Percentiles rank a stretch among this genome's conserved stretches.
phyloP scores from a whole-genome alignment of 2,113 vertebrate genomes.

The Gallinago undulata region DNA sequence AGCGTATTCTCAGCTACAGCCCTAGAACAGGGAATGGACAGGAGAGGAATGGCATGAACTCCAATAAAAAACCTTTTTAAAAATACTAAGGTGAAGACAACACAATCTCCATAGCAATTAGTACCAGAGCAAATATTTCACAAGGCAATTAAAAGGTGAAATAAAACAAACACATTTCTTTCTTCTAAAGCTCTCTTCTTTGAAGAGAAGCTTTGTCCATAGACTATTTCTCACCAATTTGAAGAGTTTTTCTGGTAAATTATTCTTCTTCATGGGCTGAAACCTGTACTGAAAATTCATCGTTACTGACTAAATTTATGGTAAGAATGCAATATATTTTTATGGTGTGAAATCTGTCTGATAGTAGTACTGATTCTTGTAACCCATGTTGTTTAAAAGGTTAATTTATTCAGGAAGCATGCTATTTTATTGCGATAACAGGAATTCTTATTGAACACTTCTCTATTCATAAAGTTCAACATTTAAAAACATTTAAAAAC shows the following conservation, averaged over 20 bases:
- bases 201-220: slow-evolving; percentile 26
- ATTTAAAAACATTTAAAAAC: not conserved
- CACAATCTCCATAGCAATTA: not conserved
- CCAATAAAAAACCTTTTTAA: not conserved
- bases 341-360: not conserved
- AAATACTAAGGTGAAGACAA: not conserved
- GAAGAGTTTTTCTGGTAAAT: not conserved
- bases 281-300: not conserved
- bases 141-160: slow-evolving; percentile 37
- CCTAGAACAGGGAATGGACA: not conserved
- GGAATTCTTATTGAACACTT: not conserved
- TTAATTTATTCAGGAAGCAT: not conserved
- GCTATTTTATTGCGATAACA: not conserved
- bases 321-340: not conserved
- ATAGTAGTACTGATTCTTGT: not conserved
- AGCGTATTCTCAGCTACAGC: not conserved
- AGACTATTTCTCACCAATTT: not conserved
- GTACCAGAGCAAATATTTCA: slow-evolving; percentile 42
- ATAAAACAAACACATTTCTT: not conserved
- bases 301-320: not conserved
- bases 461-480: not conserved
- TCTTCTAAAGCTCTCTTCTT: slow-evolving; percentile 9
- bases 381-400: not conserved
- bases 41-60: not conserved
- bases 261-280: not conserved